Conservation (phyloP, 2,888 invertebrate species). For the Rhingia rostrata region DNA sequence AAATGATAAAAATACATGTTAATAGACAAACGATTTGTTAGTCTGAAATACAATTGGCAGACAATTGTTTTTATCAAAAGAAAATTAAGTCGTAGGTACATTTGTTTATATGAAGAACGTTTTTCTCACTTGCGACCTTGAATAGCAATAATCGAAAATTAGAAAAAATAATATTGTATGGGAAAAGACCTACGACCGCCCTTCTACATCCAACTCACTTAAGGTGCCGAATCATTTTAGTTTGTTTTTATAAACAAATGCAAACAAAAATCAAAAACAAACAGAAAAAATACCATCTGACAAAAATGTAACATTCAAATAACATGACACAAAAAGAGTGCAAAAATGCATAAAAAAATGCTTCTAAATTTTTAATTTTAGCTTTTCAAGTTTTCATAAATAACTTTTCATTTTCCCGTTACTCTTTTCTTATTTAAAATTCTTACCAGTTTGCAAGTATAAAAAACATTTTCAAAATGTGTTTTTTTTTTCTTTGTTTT, state of each 20-base stretch:
- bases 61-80: too few relatives aligned
- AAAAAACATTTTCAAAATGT: slow-evolving; percentile 72
- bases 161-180: too few relatives aligned
- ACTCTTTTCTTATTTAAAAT: slow-evolving; percentile 38
- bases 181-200: too few relatives aligned
- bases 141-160: too few relatives aligned
- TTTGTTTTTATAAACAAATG: background rate
- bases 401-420: slow-evolving; percentile 20
- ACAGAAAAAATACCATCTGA: background rate
- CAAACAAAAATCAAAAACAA: slow-evolving; percentile 17
- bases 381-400: slow-evolving; percentile 52
- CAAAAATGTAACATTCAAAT: slow-evolving; percentile 27
- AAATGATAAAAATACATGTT: too few relatives aligned
- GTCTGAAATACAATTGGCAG: too few relatives aligned
- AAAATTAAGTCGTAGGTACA: too few relatives aligned
- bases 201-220: background rate
- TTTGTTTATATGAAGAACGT: too few relatives aligned
- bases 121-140: too few relatives aligned
- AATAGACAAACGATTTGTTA: too few relatives aligned
- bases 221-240: background rate
- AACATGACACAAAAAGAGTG: slow-evolving; percentile 57
- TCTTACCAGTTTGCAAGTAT: slow-evolving; percentile 71
- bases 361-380: slow-evolving; percentile 17
- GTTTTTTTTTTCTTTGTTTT: slow-evolving; percentile 38
- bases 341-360: slow-evolving; percentile 69